These are phyloP conservation scores for Himalopsyche tibetana DNA, from an alignment of 2,888 invertebrate species.

Conservation along the genomic window DNA sequence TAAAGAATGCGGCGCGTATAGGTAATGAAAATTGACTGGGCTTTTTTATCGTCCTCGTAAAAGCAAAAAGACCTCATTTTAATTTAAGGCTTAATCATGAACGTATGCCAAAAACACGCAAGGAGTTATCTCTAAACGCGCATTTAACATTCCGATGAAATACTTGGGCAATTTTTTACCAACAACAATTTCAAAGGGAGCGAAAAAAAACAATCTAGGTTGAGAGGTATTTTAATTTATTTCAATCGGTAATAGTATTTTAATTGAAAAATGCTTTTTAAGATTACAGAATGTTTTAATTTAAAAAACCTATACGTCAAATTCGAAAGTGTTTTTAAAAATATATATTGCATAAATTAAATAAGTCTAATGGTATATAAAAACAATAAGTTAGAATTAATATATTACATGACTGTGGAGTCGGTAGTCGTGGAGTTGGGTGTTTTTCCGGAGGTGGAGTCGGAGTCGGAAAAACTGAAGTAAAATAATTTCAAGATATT, in stretches of 20 bases:
- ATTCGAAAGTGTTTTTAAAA: too few relatives aligned
- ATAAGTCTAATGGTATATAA: too few relatives aligned
- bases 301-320: too few relatives aligned
- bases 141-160: conserved; percentile 54
- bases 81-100: conserved; percentile 63
- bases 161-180: conserved; percentile 49
- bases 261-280: background rate
- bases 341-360: too few relatives aligned
- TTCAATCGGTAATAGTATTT: conserved; percentile 4
- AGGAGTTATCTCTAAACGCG: conserved; percentile 49
- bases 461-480: too few relatives aligned
- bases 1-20: conserved; percentile 59
- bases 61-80: conserved; percentile 60
- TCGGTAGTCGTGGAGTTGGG: too few relatives aligned
- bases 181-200: conserved; percentile 45
- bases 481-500: too few relatives aligned
- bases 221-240: conserved; percentile 18
- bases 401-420: too few relatives aligned
- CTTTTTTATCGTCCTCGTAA: conserved; percentile 54
- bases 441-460: too few relatives aligned
- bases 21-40: conserved; percentile 61
- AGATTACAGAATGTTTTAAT: too few relatives aligned
- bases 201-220: background rate
- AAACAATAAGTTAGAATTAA: too few relatives aligned
- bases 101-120: conserved; percentile 61